Evolutionary conservation across 2,888 invertebrate genomes (phyloP).

Genomic region (Drosophila subsilvestris): DNA sequence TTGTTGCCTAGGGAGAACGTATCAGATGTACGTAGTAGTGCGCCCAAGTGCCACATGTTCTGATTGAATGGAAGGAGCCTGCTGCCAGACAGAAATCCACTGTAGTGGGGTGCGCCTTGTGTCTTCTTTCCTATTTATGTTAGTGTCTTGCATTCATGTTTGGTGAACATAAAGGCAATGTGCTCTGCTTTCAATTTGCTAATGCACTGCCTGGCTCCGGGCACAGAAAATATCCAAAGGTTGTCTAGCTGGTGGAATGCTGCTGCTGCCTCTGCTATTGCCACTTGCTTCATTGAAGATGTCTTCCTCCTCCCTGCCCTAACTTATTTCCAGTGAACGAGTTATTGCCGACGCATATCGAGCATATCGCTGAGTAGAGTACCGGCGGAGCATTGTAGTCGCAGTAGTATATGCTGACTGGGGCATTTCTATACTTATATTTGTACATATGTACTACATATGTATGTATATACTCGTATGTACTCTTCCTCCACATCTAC

Average conservation of each 20-base stretch:
- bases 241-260: slow-evolving; percentile 33
- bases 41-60: slow-evolving; percentile 40
- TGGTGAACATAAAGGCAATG: slow-evolving; percentile 51
- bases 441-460: background rate
- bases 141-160: slow-evolving; percentile 56
- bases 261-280: slow-evolving; percentile 38
- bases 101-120: slow-evolving; percentile 2
- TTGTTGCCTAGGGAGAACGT: background rate
- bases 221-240: slow-evolving; percentile 53
- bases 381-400: slow-evolving; percentile 29
- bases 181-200: slow-evolving; percentile 74
- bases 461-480: background rate
- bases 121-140: slow-evolving; percentile 50
- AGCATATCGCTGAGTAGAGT: slow-evolving; percentile 27
- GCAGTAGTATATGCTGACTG: slow-evolving; percentile 15
- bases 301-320: slow-evolving; percentile 6
- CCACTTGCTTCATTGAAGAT: slow-evolving; percentile 9
- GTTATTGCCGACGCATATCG: slow-evolving; percentile 43
- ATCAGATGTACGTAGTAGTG: slow-evolving; percentile 15
- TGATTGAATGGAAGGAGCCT: slow-evolving; percentile 24
- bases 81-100: background rate
- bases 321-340: slow-evolving; percentile 16
- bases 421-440: background rate
- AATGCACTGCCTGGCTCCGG: slow-evolving; percentile 57
- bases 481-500: background rate